These are phyloP conservation scores for Magallana angulata DNA, from an alignment of 1,140 invertebrate species.

Conservation along the genomic window DNA sequence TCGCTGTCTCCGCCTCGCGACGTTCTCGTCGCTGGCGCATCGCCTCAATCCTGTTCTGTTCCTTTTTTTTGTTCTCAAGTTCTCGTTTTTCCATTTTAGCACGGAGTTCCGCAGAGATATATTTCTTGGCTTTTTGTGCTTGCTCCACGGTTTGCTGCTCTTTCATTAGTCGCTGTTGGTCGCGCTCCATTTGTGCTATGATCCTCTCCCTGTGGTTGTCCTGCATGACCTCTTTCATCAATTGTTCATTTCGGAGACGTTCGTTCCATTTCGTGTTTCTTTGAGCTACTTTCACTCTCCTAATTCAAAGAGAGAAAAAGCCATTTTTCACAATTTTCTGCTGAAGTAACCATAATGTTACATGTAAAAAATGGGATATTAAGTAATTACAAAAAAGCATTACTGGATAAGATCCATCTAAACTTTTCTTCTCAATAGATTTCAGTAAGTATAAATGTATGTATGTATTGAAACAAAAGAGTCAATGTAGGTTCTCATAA, in stretches of 20 bases:
- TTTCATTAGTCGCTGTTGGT: conserved; percentile 68
- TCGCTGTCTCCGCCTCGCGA: conserved; percentile 65
- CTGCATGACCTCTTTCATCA: conserved; percentile 71
- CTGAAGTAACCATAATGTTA: neutral
- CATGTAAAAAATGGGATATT: neutral
- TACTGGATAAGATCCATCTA: no score
- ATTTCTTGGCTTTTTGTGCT: conserved; percentile 73
- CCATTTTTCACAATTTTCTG: no score
- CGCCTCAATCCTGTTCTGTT: conserved; percentile 68
- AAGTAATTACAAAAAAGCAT: neutral
- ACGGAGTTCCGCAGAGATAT: conserved; percentile 69
- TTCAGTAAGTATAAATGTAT: no score
- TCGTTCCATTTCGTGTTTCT: conserved; percentile 67
- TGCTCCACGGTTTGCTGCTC: conserved; percentile 68
- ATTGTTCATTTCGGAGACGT: conserved; percentile 63
- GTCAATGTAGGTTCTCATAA: no score
- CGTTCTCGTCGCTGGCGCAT: conserved; percentile 68
- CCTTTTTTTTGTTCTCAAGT: conserved; percentile 60
- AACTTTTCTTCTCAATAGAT: no score
- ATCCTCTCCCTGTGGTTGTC: conserved; percentile 74
- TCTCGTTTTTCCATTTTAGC: conserved; percentile 69
- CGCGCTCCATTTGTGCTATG: conserved; percentile 67
- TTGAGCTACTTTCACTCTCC: conserved; percentile 63
- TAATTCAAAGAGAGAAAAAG: conserved; percentile 48
- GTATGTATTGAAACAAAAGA: no score